Evolutionary conservation across 2,888 invertebrate species (phyloP).

Genomic region (Rotaria sp.): DNA sequence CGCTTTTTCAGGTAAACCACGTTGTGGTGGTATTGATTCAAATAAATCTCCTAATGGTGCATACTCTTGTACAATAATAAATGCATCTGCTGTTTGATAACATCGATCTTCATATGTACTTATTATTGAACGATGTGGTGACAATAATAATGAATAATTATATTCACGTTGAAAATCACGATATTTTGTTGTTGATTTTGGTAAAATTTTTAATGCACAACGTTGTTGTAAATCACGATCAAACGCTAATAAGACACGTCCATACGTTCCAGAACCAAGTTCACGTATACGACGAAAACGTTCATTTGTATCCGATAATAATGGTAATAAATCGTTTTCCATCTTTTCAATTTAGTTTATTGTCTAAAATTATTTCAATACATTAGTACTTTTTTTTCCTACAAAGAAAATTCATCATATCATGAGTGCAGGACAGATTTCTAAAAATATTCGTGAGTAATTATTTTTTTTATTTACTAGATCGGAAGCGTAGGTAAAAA

Average conservation of each 20-base stretch:
- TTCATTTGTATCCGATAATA: background rate
- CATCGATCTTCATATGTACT: conserved; percentile 77
- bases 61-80: conserved; percentile 88
- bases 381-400: background rate
- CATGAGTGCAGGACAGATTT: too few species aligned
- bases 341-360: background rate
- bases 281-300: conserved; percentile 55
- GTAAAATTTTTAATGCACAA: conserved; percentile 72
- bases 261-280: conserved; percentile 89
- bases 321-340: conserved; percentile 22
- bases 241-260: conserved; percentile 80
- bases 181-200: conserved; percentile 61
- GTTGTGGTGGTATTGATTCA: conserved; percentile 60
- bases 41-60: conserved; percentile 86
- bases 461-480: too few species aligned
- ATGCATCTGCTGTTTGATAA: conserved; percentile 79
- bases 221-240: conserved; percentile 83
- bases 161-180: conserved; percentile 87
- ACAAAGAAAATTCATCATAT: too few species aligned
- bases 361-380: background rate
- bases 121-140: conserved; percentile 83
- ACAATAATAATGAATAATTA: conserved; percentile 85
- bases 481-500: too few species aligned
- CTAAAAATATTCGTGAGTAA: too few species aligned
- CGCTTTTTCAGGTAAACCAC: conserved; percentile 55